These are phyloP conservation scores for Hemichromis elongatus DNA, from an alignment of 2,113 vertebrate genomes.

Conservation along the genomic window DNA sequence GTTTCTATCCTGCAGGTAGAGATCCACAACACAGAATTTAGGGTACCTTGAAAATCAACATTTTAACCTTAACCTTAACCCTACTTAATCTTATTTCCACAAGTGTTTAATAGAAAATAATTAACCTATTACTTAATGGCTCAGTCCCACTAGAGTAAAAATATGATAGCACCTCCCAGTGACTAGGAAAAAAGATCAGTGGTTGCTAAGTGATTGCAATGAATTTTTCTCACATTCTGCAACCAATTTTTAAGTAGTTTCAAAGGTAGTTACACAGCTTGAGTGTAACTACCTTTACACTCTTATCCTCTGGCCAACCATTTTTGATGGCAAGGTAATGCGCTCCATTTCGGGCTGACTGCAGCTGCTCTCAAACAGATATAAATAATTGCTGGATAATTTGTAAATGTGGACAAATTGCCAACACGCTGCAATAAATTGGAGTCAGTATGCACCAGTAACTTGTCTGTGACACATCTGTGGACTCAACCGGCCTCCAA, in stretches of 20 bases:
- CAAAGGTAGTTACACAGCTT: not conserved
- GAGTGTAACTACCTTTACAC: not conserved
- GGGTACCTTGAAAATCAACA: not conserved
- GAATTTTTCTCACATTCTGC: not conserved
- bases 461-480: not conserved
- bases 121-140: not conserved
- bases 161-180: not conserved
- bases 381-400: not conserved
- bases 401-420: not conserved
- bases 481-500: not conserved
- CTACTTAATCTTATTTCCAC: not conserved
- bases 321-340: not conserved
- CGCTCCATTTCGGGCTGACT: not conserved
- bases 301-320: not conserved
- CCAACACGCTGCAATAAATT: not conserved
- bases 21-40: conserved; percentile 23
- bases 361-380: not conserved
- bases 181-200: not conserved
- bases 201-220: not conserved
- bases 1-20: conserved; percentile 98
- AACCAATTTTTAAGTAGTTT: not conserved
- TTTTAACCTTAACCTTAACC: not conserved
- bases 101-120: not conserved
- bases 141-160: not conserved
- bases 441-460: not conserved